Percentiles rank a stretch among this genome's conserved stretches.
These are phyloP conservation scores for Bambusicola thoracicus DNA, from an alignment of 2,113 vertebrate genomes.

Conservation along the genomic window DNA sequence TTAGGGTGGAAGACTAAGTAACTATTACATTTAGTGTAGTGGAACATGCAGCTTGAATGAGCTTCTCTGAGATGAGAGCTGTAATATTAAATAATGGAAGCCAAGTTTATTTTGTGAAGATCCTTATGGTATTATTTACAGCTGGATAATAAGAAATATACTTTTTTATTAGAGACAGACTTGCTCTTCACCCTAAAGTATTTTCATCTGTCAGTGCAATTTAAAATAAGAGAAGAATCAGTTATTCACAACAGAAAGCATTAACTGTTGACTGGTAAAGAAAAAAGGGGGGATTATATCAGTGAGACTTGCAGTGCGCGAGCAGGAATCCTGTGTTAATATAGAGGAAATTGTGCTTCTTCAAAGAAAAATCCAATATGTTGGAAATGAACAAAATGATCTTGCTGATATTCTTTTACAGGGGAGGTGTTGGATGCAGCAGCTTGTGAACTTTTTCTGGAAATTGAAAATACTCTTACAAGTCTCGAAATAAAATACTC, in stretches of 20 bases:
- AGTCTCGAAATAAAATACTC: neutral
- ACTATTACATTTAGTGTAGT: constrained; percentile 2
- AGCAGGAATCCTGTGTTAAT: neutral
- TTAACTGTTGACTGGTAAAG: neutral
- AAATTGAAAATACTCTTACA: neutral
- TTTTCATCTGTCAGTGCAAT: neutral
- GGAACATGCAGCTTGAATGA: neutral
- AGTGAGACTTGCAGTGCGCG: neutral
- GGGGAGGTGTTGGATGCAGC: neutral
- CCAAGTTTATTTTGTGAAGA: neutral
- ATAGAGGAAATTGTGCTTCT: neutral
- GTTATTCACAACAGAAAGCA: neutral
- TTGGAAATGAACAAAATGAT: neutral
- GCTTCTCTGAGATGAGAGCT: neutral
- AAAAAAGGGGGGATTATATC: neutral
- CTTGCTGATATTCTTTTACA: neutral
- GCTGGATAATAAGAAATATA: neutral
- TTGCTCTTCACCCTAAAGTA: neutral
- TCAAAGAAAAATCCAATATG: neutral
- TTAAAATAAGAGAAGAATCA: neutral
- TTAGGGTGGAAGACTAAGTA: neutral
- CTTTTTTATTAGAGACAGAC: constrained; percentile 15
- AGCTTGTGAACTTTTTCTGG: neutral
- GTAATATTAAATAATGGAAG: neutral
- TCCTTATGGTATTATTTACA: neutral